Evolutionary conservation across 2,888 invertebrate species (phyloP).

Genomic region (Podabrus alpinus): DNA sequence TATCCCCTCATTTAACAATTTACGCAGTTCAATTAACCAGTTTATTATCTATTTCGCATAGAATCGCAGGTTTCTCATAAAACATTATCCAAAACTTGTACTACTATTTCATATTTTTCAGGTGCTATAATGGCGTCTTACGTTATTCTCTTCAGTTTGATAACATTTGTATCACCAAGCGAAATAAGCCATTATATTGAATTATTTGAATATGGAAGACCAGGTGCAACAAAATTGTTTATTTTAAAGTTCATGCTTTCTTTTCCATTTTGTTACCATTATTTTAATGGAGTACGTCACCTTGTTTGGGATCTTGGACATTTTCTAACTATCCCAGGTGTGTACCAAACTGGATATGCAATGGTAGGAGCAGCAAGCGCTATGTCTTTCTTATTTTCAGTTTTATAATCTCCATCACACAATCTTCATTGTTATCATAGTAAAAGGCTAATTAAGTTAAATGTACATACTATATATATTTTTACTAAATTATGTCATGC

Average conservation of each 20-base stretch:
- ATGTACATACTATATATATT: neutral
- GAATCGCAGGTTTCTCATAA: conserved; percentile 66
- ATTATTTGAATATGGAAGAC: conserved; percentile 53
- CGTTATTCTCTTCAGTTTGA: conserved; percentile 62
- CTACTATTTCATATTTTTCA: conserved; percentile 42
- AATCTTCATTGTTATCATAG: neutral
- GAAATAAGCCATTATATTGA: conserved; percentile 66
- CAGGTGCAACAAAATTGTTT: neutral
- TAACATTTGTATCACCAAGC: conserved; percentile 64
- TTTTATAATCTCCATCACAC: neutral
- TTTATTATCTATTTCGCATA: conserved; percentile 81
- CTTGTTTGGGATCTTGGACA: conserved; percentile 82
- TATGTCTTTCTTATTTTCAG: neutral
- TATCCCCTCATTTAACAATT: conserved; percentile 88
- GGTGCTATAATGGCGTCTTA: conserved; percentile 65
- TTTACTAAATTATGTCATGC: neutral
- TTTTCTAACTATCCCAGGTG: conserved; percentile 73
- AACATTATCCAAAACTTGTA: neutral
- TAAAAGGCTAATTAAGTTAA: neutral
- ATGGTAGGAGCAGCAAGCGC: conserved; percentile 50
- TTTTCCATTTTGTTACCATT: conserved; percentile 83
- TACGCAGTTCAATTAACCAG: conserved; percentile 80
- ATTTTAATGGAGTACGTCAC: conserved; percentile 87
- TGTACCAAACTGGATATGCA: conserved; percentile 71
- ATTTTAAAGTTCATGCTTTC: conserved; percentile 71